Evolutionary conservation across 2,113 vertebrate genomes (phyloP).

Genomic region (Hydrochoerus hydrochaeris): DNA sequence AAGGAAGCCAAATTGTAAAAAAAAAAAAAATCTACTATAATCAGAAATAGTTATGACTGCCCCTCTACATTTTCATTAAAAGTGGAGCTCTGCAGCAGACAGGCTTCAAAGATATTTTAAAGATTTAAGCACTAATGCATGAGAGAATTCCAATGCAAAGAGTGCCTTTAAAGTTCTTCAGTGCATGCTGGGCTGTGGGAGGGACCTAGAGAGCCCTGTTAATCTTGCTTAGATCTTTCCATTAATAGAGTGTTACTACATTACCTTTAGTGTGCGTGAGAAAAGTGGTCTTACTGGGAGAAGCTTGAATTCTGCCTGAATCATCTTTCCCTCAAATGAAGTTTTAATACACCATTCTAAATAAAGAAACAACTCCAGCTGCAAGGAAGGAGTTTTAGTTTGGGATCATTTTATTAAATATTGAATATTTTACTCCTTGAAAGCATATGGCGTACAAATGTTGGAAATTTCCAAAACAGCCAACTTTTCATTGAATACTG

Average conservation of each 20-base stretch:
- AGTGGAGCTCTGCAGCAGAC: slow-evolving; percentile 84
- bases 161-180: slow-evolving; percentile 73
- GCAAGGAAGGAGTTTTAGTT: slow-evolving; percentile 46
- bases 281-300: slow-evolving; percentile 76
- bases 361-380: slow-evolving; percentile 67
- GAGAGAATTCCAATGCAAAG: slow-evolving; percentile 82
- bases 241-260: slow-evolving; percentile 77
- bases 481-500: slow-evolving; percentile 13
- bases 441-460: slow-evolving; percentile 67
- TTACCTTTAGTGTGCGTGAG: slow-evolving; percentile 73
- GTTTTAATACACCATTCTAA: slow-evolving; percentile 55
- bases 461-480: slow-evolving; percentile 49
- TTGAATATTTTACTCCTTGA: slow-evolving; percentile 68
- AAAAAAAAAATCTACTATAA: slow-evolving; percentile 63
- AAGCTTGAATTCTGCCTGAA: slow-evolving; percentile 66
- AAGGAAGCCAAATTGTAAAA: slow-evolving; percentile 68
- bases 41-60: slow-evolving; percentile 69
- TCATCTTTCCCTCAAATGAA: slow-evolving; percentile 53
- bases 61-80: slow-evolving; percentile 85
- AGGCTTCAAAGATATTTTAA: slow-evolving; percentile 84
- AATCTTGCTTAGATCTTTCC: slow-evolving; percentile 81
- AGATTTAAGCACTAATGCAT: slow-evolving; percentile 82
- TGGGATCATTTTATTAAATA: slow-evolving; percentile 67
- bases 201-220: slow-evolving; percentile 74
- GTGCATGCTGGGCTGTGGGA: slow-evolving; percentile 71